Conservation (phyloP, 2,797 vertebrate species). For the Dryobates pubescens region DNA sequence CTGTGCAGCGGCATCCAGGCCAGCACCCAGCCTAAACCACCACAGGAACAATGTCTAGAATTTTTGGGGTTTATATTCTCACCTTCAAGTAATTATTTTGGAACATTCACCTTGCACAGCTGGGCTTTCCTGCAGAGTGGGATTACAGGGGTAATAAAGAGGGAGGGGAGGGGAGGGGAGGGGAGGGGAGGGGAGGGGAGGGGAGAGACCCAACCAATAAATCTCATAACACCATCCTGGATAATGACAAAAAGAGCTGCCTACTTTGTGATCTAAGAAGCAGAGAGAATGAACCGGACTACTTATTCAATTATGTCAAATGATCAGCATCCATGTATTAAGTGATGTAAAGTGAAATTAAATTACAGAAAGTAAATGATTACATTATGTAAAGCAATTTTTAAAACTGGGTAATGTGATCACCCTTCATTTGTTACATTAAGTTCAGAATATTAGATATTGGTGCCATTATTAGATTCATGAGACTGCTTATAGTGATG, state of each 20-base stretch:
- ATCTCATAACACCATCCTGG: neutral
- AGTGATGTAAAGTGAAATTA: slow-evolving; percentile 49
- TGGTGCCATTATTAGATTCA: neutral
- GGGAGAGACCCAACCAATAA: neutral
- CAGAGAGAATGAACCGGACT: slow-evolving; percentile 3
- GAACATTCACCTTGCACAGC: neutral
- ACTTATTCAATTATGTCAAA: slow-evolving; percentile 53
- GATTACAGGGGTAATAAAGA: neutral
- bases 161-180: no score
- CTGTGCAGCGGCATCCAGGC: no score
- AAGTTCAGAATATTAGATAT: slow-evolving; percentile 27
- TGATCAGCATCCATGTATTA: slow-evolving; percentile 57
- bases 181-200: no score
- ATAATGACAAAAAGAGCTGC: neutral
- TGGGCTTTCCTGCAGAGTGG: neutral
- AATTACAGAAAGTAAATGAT: slow-evolving; percentile 51
- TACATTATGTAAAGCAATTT: slow-evolving; percentile 49
- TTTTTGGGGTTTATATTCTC: neutral
- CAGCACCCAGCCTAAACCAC: no score
- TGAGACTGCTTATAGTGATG: neutral
- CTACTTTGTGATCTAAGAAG: neutral
- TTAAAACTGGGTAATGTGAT: slow-evolving; percentile 30
- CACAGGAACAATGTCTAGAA: neutral
- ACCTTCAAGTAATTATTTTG: neutral
- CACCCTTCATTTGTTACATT: slow-evolving; percentile 34